Evolutionary conservation across 2,797 vertebrate species (phyloP).

Genomic region (Chiroxiphia lanceolata): DNA sequence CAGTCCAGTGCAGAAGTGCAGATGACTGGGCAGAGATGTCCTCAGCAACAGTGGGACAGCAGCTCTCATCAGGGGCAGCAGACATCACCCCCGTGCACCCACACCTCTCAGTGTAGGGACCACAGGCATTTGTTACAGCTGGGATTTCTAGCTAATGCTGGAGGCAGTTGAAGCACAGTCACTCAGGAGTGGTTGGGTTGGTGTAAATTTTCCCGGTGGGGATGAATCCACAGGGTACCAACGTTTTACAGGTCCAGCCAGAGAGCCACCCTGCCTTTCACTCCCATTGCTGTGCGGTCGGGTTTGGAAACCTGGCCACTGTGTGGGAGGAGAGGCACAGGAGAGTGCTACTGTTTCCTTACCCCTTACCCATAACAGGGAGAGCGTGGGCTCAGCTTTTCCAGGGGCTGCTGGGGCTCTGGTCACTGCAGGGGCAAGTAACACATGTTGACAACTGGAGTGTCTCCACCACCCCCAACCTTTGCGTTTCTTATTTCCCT

Average conservation of each 20-base stretch:
- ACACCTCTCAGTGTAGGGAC: fast-evolving
- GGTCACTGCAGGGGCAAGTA: neutral
- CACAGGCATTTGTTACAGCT: neutral
- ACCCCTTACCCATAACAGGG: neutral
- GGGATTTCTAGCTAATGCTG: neutral
- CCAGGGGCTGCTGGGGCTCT: neutral
- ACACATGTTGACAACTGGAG: neutral
- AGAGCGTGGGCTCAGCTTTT: neutral
- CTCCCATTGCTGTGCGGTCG: fast-evolving
- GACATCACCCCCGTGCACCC: neutral
- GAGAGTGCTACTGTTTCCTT: neutral
- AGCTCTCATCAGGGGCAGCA: neutral
- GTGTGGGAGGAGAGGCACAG: fast-evolving
- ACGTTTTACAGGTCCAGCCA: neutral
- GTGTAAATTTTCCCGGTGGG: neutral
- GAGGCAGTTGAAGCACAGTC: neutral
- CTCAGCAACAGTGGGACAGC: neutral
- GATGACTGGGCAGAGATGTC: neutral
- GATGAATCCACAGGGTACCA: neutral
- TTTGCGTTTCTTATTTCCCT: neutral
- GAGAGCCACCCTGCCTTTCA: fast-evolving
- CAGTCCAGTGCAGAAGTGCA: neutral
- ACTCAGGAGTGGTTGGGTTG: neutral
- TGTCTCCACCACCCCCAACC: neutral
- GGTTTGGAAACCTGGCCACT: fast-evolving